Conservation (phyloP, 2,797 vertebrate genomes). For the Propithecus perrieri region DNA sequence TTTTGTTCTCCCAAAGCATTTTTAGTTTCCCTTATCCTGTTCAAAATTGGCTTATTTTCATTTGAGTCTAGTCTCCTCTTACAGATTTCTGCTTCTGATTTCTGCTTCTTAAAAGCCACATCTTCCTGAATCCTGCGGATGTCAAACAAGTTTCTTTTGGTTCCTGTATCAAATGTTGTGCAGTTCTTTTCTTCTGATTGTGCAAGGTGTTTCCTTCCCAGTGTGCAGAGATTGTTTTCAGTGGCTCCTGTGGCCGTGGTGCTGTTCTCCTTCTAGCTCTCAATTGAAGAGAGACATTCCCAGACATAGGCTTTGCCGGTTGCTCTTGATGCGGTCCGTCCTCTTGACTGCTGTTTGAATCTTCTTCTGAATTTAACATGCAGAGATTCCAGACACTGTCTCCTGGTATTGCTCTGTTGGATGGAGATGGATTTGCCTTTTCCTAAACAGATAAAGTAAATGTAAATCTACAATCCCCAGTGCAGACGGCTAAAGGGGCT, state of each 20-base stretch:
- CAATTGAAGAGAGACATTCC: neutral
- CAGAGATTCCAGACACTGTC: neutral
- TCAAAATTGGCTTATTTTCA: neutral
- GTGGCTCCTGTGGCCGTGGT: no score
- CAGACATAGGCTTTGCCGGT: no score
- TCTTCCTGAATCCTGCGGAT: neutral
- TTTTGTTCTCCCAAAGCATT: accelerated
- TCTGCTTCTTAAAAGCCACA: neutral
- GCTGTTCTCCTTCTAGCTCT: neutral
- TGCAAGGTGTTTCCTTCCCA: no score
- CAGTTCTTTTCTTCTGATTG: neutral
- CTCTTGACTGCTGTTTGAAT: neutral
- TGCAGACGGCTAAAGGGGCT: neutral
- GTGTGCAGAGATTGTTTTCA: neutral
- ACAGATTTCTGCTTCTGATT: neutral
- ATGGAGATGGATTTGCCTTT: neutral
- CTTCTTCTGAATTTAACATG: no score
- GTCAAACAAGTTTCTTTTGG: neutral
- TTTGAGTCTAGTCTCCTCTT: neutral
- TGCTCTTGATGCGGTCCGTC: no score
- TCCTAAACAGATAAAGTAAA: neutral
- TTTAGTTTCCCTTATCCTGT: neutral
- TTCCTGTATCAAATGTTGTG: neutral
- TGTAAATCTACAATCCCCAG: accelerated
- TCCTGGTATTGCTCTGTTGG: neutral